These are phyloP conservation scores for Pygmarrhopalites habei DNA, from an alignment of 1,140 invertebrate species.

Conservation along the genomic window DNA sequence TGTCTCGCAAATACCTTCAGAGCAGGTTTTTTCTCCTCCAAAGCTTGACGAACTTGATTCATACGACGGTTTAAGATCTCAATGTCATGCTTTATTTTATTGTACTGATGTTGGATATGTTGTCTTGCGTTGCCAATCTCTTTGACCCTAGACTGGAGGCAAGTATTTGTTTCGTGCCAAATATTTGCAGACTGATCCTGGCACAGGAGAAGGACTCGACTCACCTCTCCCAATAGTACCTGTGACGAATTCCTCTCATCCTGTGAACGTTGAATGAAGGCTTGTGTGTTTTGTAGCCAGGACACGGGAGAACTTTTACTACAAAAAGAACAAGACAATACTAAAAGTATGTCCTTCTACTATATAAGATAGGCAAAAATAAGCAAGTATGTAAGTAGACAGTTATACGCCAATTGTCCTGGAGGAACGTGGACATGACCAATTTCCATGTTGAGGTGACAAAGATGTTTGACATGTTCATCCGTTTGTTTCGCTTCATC, in stretches of 20 bases:
- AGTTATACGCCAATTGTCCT: neutral
- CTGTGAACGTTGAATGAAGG: slow-evolving; percentile 28
- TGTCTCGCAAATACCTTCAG: no score
- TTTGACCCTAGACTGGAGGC: no score
- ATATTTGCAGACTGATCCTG: no score
- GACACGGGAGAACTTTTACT: slow-evolving; percentile 26
- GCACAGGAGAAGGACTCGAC: neutral
- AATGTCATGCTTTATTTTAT: no score
- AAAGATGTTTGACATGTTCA: no score
- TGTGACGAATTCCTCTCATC: slow-evolving; percentile 27
- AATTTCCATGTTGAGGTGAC: neutral
- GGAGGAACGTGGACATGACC: neutral
- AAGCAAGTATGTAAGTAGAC: neutral
- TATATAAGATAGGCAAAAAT: neutral
- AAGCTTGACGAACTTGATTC: no score
- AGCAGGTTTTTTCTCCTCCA: no score
- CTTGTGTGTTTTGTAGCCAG: slow-evolving; percentile 32
- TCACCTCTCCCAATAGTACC: slow-evolving; percentile 21
- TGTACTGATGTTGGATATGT: no score
- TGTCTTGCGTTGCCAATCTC: no score
- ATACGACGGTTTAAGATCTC: no score
- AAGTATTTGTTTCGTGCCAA: no score
- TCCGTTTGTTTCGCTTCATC: no score
- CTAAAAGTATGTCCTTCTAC: neutral
- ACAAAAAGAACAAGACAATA: neutral